Evolutionary conservation across 2,113 vertebrate genomes (phyloP), one percentile per base, ranked within the genome.

Genomic region (Brachyhypopomus gauderio): DNA sequence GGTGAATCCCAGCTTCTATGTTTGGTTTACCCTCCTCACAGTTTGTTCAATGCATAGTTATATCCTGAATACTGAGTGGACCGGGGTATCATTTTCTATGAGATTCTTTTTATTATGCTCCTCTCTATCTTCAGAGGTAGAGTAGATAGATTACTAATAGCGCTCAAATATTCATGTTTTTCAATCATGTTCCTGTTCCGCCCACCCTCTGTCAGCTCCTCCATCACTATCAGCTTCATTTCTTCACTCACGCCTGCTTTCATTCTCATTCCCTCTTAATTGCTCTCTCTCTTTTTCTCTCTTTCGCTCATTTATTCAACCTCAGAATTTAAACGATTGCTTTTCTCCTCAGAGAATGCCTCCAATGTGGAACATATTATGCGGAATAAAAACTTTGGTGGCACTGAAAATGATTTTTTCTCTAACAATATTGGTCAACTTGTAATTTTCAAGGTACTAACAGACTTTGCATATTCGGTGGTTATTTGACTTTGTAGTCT

Each of bases 231-330:
- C 41, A 41, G n/a, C 38, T 38, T 70, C 34, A 70, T 20, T 70
- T 20, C 27, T 41, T 41, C 3, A 48, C 8, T 48, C 9, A 25
- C 23, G 64, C 36, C 23, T 59, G 27, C 16, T 63, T 2, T 81
- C 23, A 25, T 16, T 23, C 27, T 58, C 59, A 60, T 27, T 59
- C 3, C 3, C 5, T 66, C 72, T 14, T 96, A 97, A 88, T 66
- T 27, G 7, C 22, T 62, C 22, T 62, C 22, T 60, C 58, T 22
- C 62, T 64, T 9, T 64, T 3, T 23, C n/a, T 64, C 62, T 64
- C 25, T 30, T 23, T 14, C 27, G 6, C 63, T 67, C 5, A 8
- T 16, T 67, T 11, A 98, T 96, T 89, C 97, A 98, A 84, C 96
- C 96, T 0, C 92, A 96, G 59, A 96, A 98, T 12, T 52, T 52